Base-by-base conservation (phyloP, 2,113 vertebrate species). In the sheep (Ovis aries) region DNA sequence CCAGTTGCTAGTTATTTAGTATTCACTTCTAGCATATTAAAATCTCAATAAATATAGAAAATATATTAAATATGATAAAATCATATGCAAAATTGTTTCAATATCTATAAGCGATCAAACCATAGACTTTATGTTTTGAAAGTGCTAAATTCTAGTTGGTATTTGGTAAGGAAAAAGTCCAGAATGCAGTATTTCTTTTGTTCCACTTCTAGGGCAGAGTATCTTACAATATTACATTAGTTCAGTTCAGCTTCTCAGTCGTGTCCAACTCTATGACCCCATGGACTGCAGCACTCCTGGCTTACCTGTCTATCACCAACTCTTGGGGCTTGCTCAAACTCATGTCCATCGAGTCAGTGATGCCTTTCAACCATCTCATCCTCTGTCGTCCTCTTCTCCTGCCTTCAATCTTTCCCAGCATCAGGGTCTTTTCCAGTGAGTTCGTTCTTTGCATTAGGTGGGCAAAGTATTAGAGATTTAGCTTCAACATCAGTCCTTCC, bases 11-110 rank as follows among this genome's bases (percentile, higher is more conserved):
- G 31, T 98, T 96, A 82, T 98, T 98, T 96, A 98, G 89, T 95
- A 97, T 99, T 98, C 98, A 98, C 98, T 95, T 99, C 96, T 87
- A 96, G n/a, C 31, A 87, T 86, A 84, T 98, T 98, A 90, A 74
- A 71, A 86, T 94, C 23, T 88, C 23, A 88, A 71, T 96, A 89
- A 88, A 71, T 77, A 92, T 52, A 96, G 89, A 95, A 95, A 59
- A 90, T 84, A 81, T 88, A 93, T 98, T 23, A 96, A 95, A 45
- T 84, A 64, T 91, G 74, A 74, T 85, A 88, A 91, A 95, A 78
- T 67, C 71, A 0, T 84, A 84, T 88, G 17, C 27, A 57, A 90
- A 97, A 87, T 81, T 91, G 12, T 97, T 94, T 91, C 13, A 23
- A 16, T 86, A 15, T 90, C 64, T 96, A 45, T 60, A 88, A 91